Evolutionary conservation across 2,888 invertebrate genomes (phyloP), one percentile per base, ranked within the genome.

Genomic region (Amphipyra tragopoginis): DNA sequence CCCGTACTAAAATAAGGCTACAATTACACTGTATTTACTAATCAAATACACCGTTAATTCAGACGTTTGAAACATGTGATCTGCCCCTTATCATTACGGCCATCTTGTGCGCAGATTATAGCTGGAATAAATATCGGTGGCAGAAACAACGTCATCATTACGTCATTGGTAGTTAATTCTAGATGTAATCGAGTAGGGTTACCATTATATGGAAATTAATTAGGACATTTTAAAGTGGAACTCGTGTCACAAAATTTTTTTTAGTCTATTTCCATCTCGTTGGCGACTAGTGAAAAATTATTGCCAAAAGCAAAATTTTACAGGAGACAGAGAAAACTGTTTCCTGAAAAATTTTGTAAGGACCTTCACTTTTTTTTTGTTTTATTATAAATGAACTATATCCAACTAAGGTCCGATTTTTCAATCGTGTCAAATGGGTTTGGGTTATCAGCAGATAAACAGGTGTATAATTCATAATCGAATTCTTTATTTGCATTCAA

Each of bases 31-130:
- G 57, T 73, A 68, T 74, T 21, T 54, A 56, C 55, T 66, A 72
- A 76, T 74, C 64, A 76, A 69, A 66, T 61, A 53, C 63, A 56
- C 75, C 65, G 76, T 74, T 77, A 60, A 71, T 68, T 56, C 33
- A 33, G 57, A 43, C 48, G 57, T 70, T 72, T 54, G 68, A 38
- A 64, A 34, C 68, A 64, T 72, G 64, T 72, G 72, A 53, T 71
- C 55, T 53, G 44, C 15, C 44, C 42, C 52, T 66, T 70, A 75
- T 77, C 66, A 67, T 70, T 52, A 65, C 26, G 36, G 43, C 48
- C 42, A 74, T 74, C 69, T 62, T 34, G 49, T 15, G 45, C 38
- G 44, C 51, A 33, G 50, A 42, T 65, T 65, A 65, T 29, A 55
- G 5, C 45, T 53, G 49, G 43, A 43, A 60, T 66, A 62, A 73